Conservation (phyloP, 1,140 invertebrate species). For the Zaprionus africanus region DNA sequence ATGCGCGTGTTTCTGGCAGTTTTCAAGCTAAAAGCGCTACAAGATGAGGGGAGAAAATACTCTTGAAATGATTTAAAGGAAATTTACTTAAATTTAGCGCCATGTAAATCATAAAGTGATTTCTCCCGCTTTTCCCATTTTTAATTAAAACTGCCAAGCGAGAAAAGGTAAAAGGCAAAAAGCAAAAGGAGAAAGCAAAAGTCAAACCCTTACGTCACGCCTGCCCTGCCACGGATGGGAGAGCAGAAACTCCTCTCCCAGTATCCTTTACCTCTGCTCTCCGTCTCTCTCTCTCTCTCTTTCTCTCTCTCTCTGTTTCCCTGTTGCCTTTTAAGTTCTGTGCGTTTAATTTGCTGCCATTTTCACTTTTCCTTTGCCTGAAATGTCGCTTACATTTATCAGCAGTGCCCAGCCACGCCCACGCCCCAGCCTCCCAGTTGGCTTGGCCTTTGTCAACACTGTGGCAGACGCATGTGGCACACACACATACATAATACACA, state of each 20-base stretch:
- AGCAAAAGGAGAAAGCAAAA: not conserved
- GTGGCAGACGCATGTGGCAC: constrained; percentile 42
- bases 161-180: constrained; percentile 42
- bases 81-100: constrained; percentile 52
- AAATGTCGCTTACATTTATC: constrained; percentile 60
- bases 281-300: not conserved
- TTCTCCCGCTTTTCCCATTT: constrained; percentile 43
- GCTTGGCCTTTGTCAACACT: constrained; percentile 75
- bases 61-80: constrained; percentile 6
- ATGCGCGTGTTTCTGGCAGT: constrained; percentile 74
- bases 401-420: constrained; percentile 40
- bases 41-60: constrained; percentile 20
- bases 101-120: constrained; percentile 64
- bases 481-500: not conserved
- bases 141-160: constrained; percentile 71
- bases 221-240: not conserved
- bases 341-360: constrained; percentile 75
- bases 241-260: not conserved
- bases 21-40: constrained; percentile 35
- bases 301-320: not conserved
- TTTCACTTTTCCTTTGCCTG: constrained; percentile 69
- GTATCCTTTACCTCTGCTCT: constrained; percentile 3
- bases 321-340: constrained; percentile 61
- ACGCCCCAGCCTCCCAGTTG: not conserved
- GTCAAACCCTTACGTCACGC: constrained; percentile 28